Evolutionary conservation across 2,113 vertebrate species (phyloP).

Genomic region (Sander vitreus): DNA sequence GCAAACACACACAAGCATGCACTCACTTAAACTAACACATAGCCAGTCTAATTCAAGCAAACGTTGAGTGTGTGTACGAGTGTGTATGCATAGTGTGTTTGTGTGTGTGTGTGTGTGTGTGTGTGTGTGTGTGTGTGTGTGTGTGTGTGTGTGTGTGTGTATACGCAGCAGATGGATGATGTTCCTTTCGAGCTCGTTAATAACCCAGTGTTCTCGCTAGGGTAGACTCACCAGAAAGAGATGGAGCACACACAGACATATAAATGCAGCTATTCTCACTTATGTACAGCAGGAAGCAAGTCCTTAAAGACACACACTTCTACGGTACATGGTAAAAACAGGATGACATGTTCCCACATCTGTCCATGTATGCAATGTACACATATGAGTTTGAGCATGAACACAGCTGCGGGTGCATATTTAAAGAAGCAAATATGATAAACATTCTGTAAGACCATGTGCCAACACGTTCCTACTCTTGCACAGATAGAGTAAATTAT

Average conservation of each 20-base stretch:
- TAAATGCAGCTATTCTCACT: background rate
- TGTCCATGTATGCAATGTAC: background rate
- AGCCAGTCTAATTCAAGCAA: background rate
- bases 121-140: background rate
- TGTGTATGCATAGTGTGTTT: background rate
- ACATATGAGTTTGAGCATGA: background rate
- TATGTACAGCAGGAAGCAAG: background rate
- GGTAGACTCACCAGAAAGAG: conserved; percentile 34
- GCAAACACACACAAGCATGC: background rate
- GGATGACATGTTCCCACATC: background rate
- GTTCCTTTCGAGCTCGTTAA: conserved; percentile 57
- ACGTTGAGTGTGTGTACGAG: background rate
- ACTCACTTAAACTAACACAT: background rate
- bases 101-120: conserved; percentile 1
- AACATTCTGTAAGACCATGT: background rate
- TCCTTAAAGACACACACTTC: background rate
- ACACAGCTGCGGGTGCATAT: background rate
- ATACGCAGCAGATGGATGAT: conserved; percentile 50
- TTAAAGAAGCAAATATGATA: background rate
- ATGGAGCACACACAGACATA: background rate
- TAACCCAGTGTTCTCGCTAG: conserved; percentile 49
- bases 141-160: conserved; percentile 10
- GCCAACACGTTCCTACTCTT: conserved; percentile 4
- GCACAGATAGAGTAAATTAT: conserved; percentile 39
- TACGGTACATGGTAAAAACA: background rate